These are phyloP conservation scores for Suricata suricatta DNA, from an alignment of 2,113 vertebrate genomes.

Conservation along the genomic window DNA sequence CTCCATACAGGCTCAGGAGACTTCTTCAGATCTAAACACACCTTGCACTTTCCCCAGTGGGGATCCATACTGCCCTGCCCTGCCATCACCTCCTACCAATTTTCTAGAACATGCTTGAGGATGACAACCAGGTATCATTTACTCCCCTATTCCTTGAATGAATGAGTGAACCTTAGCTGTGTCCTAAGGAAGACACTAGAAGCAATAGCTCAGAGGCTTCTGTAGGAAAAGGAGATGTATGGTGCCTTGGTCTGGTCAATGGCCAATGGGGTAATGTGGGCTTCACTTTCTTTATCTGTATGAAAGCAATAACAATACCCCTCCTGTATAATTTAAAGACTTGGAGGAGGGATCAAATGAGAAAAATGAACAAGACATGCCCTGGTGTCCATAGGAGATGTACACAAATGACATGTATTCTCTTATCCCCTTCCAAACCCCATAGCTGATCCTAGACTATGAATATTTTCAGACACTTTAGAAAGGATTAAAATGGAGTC, in stretches of 20 bases:
- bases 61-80: fast-evolving
- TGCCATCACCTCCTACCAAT: fast-evolving
- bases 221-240: not conserved
- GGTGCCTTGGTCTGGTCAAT: not conserved
- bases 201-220: not conserved
- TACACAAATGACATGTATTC: not conserved
- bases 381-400: fast-evolving
- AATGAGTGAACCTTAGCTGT: not conserved
- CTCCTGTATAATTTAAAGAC: not conserved
- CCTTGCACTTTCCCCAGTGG: not conserved
- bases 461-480: not conserved
- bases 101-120: not conserved
- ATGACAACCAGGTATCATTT: no score
- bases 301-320: not conserved
- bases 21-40: not conserved
- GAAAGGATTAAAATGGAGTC: not conserved
- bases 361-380: not conserved
- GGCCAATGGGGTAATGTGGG: no score
- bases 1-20: no score
- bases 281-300: not conserved
- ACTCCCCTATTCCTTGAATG: not conserved
- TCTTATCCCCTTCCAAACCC: not conserved
- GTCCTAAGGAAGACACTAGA: not conserved
- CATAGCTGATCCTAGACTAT: not conserved
- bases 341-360: not conserved